Conservation (phyloP, 2,888 invertebrate genomes). For the Lasioglossum lativentre region DNA sequence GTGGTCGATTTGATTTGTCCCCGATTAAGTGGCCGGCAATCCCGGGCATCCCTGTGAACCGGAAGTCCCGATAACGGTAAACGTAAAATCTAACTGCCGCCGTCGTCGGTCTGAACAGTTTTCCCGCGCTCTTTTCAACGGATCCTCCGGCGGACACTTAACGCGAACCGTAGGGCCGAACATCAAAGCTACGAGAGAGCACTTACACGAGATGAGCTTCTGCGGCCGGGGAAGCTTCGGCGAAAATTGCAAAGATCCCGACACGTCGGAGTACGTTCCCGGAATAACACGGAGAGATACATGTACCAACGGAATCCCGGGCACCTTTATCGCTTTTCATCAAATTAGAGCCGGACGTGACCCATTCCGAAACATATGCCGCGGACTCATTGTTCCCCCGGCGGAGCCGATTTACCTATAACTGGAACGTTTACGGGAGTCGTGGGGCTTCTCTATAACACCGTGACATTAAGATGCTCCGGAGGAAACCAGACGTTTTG, state of each 20-base stretch:
- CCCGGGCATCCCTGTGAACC: slow-evolving; percentile 8
- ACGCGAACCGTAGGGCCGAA: slow-evolving; percentile 29
- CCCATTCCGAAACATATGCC: slow-evolving; percentile 27
- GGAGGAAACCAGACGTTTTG: too few relatives aligned
- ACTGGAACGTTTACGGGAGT: neutral
- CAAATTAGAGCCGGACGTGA: slow-evolving; percentile 54
- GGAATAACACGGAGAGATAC: slow-evolving; percentile 41
- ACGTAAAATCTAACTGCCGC: slow-evolving; percentile 80
- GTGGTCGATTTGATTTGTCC: slow-evolving; percentile 37
- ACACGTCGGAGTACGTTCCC: slow-evolving; percentile 34
- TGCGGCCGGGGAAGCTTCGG: slow-evolving; percentile 57
- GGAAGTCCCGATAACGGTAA: slow-evolving; percentile 73
- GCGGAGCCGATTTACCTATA: slow-evolving; percentile 24
- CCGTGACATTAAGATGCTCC: neutral
- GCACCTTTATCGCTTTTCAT: slow-evolving; percentile 49
- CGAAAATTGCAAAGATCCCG: slow-evolving; percentile 61
- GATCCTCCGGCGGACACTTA: slow-evolving; percentile 38
- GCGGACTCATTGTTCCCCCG: neutral
- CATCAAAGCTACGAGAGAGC: slow-evolving; percentile 55
- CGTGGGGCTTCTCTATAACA: neutral
- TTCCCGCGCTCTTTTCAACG: slow-evolving; percentile 50
- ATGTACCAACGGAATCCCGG: neutral
- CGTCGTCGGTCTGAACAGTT: slow-evolving; percentile 51
- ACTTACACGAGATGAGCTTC: slow-evolving; percentile 67
- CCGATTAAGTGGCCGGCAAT: slow-evolving; percentile 47